Percentiles rank a stretch among this genome's conserved stretches.
phyloP scores from a whole-genome alignment of 2,113 vertebrate genomes.

The Centropus bengalensis region DNA sequence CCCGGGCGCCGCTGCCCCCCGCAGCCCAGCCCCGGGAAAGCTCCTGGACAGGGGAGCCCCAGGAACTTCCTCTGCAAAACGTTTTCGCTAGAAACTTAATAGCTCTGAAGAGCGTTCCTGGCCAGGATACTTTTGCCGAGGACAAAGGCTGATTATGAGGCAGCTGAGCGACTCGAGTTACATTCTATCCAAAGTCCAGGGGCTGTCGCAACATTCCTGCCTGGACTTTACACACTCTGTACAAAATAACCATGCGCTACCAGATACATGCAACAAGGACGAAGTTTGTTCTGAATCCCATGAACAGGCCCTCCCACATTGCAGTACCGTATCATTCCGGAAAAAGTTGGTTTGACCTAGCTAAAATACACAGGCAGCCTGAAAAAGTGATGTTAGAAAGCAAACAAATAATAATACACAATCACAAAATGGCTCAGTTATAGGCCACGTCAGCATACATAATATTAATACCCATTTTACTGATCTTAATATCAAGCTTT shows the following conservation, averaged over 20 bases:
- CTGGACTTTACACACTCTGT: background rate
- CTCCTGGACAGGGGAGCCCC: background rate
- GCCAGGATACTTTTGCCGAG: background rate
- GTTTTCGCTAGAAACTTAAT: background rate
- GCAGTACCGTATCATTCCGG: background rate
- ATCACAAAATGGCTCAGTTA: background rate
- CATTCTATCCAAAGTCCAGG: background rate
- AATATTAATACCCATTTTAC: slow-evolving; percentile 1
- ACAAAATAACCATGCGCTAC: background rate
- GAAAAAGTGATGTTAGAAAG: background rate
- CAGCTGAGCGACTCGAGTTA: accelerated
- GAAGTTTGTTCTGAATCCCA: background rate
- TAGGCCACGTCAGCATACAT: background rate
- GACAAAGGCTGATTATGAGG: background rate
- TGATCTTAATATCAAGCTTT: background rate
- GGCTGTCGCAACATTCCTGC: background rate
- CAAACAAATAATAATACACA: background rate
- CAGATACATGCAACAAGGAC: background rate
- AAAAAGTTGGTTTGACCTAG: background rate
- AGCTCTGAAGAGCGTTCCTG: background rate
- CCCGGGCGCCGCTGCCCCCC: accelerated
- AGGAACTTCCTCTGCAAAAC: background rate
- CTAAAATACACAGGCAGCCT: background rate
- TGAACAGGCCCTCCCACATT: background rate
- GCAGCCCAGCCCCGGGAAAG: accelerated